Evolutionary conservation across 2,888 invertebrate genomes (phyloP), one percentile per base, ranked within the genome.

Genomic region (Euplexia lucipara): DNA sequence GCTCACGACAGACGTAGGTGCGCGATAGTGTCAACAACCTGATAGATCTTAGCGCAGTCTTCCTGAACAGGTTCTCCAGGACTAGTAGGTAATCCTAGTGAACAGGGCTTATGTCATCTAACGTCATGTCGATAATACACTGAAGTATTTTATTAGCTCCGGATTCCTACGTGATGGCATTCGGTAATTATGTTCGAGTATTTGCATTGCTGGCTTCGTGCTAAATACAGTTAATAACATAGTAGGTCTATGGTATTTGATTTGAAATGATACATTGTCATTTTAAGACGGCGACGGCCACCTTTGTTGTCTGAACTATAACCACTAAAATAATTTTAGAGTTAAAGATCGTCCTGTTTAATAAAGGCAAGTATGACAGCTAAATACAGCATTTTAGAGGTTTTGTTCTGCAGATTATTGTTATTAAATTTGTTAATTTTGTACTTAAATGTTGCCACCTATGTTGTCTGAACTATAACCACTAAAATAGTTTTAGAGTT

Each of bases 1-100:
- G 85, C 84, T 66, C 82, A 85, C 88, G 83, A 85, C 83, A 76
- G 79, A 83, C 83, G 82, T 86, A 83, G 78, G 79, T 79, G 82
- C 85, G 81, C 84, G 85, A 87, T 83, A 90, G 88, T 88, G 92
- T 92, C 91, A 92, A 92, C 86, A 92, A 91, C 91, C 92, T 86
- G 86, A 80, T 87, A 86, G 79, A 84, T 82, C 84, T 84, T 88
- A 85, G 83, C 75, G 73, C 78, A 78, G 67, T 79, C 82, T 82
- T 82, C 78, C 66, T 69, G 81, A 84, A 86, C 85, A 75, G 83
- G 83, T 85, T 86, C 61, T 35, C 12, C 42, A 66, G 67, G 61
- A 57, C 62, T 47, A 54, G 56, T 69, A 77, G 42, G 62, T 77
- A 78, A 75, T 78, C 78, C 75, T 67, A 63, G 74, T 48, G 68